phyloP scores from a whole-genome alignment of 2,888 invertebrate genomes.

The Drosophila eohydei region DNA sequence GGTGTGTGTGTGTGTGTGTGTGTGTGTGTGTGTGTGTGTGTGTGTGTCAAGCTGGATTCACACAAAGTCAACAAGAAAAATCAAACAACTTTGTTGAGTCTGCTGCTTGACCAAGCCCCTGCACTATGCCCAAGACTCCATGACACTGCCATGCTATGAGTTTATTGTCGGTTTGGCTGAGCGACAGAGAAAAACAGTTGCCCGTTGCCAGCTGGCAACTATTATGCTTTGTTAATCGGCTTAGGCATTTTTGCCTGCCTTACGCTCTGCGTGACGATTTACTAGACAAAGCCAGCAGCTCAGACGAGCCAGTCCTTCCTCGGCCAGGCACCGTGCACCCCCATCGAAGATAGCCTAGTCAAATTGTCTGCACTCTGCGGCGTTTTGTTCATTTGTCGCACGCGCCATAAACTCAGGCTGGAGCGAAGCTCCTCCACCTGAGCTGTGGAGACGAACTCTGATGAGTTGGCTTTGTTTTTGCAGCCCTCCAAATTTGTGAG shows the following conservation, averaged over 20 bases:
- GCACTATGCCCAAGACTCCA: constrained; percentile 20
- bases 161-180: constrained; percentile 62
- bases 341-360: constrained; percentile 39
- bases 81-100: constrained; percentile 72
- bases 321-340: not conserved
- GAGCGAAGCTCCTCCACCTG: constrained; percentile 36
- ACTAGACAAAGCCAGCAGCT: constrained; percentile 69
- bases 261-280: constrained; percentile 60
- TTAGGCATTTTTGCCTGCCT: constrained; percentile 64
- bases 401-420: constrained; percentile 58
- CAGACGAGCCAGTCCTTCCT: constrained; percentile 47
- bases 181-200: constrained; percentile 35
- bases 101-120: constrained; percentile 34
- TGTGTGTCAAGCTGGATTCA: constrained; percentile 37
- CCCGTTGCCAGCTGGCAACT: constrained; percentile 47
- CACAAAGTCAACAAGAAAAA: constrained; percentile 71
- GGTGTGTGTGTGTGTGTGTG: constrained; percentile 18
- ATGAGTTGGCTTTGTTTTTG: constrained; percentile 63
- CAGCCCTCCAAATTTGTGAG: constrained; percentile 39
- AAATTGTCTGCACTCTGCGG: constrained; percentile 45
- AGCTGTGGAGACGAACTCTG: constrained; percentile 23
- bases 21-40: constrained; percentile 17
- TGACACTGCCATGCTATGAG: constrained; percentile 30
- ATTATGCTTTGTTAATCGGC: constrained; percentile 79
- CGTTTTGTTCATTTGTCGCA: constrained; percentile 76